phyloP scores from a whole-genome alignment of 2,797 vertebrate species.

The Meriones psammophilus region DNA sequence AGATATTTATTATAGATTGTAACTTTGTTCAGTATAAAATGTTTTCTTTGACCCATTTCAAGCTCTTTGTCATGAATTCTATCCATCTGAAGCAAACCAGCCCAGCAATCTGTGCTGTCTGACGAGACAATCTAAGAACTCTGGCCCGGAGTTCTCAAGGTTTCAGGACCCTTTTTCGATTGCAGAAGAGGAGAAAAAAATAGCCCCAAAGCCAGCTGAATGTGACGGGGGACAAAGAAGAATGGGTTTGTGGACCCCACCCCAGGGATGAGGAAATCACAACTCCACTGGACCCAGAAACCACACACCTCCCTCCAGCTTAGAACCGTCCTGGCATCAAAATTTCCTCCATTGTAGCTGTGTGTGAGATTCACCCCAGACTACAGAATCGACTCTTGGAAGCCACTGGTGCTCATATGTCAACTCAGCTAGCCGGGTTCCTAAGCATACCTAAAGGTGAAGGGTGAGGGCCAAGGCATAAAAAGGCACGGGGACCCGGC shows the following conservation, averaged over 20 bases:
- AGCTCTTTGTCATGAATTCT: conserved; percentile 50
- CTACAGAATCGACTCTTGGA: not conserved
- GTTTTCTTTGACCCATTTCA: conserved; percentile 55
- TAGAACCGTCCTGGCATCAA: not conserved
- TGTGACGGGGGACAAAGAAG: not conserved
- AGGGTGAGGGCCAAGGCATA: fast-evolving
- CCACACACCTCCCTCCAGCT: not conserved
- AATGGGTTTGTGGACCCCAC: not conserved
- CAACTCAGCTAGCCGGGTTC: not conserved
- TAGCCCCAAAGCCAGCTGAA: not conserved
- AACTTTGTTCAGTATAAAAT: conserved; percentile 62
- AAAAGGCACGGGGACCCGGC: fast-evolving
- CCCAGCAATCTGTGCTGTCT: not conserved
- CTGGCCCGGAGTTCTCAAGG: not conserved
- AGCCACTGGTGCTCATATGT: not conserved
- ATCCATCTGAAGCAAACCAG: conserved; percentile 41
- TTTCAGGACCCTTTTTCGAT: not conserved
- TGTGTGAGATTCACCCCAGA: not conserved
- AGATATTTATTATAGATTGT: conserved; percentile 30
- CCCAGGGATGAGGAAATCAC: not conserved
- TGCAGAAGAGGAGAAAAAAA: not conserved
- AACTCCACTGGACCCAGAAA: conserved; percentile 15
- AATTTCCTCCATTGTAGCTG: not conserved
- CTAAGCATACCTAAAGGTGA: not conserved
- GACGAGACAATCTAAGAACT: conserved; percentile 1